Conservation (phyloP, 2,888 invertebrate genomes). For the Lochmaea crataegi region DNA sequence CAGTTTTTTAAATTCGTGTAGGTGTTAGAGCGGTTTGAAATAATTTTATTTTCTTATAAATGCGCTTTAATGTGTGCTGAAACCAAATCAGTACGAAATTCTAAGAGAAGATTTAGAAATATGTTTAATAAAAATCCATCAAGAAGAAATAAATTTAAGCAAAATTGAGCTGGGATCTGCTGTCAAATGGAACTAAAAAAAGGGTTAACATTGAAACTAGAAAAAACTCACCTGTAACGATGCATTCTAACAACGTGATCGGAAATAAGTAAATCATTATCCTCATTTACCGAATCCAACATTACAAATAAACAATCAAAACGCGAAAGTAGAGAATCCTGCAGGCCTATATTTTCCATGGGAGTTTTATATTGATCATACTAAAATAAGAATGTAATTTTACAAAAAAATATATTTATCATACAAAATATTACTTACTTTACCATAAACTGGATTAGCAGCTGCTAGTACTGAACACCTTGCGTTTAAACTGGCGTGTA, state of each 20-base stretch:
- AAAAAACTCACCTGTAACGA: slow-evolving; percentile 77
- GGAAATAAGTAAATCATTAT: slow-evolving; percentile 90
- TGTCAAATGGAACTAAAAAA: too few relatives aligned
- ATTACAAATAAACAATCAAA: slow-evolving; percentile 98
- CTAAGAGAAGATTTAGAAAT: too few relatives aligned
- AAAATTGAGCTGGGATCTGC: too few relatives aligned
- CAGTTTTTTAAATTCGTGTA: too few relatives aligned
- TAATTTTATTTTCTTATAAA: too few relatives aligned
- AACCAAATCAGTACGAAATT: too few relatives aligned
- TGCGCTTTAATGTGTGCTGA: too few relatives aligned
- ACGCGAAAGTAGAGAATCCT: slow-evolving; percentile 96
- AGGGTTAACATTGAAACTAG: too few relatives aligned
- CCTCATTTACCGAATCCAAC: slow-evolving; percentile 92
- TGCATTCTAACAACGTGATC: slow-evolving; percentile 99
- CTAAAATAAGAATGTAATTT: slow-evolving; percentile 66
- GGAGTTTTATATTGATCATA: slow-evolving; percentile 99
- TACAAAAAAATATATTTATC: not conserved
- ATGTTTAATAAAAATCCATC: too few relatives aligned
- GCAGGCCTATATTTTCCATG: slow-evolving; percentile 99
- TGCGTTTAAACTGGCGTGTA: slow-evolving; percentile 97
- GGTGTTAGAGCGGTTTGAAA: too few relatives aligned
- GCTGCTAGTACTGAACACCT: slow-evolving; percentile 98
- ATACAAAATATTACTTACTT: slow-evolving; percentile 68
- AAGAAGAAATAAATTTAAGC: too few relatives aligned
- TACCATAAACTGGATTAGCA: slow-evolving; percentile 99